Evolutionary conservation across 2,888 invertebrate species (phyloP), one percentile per base, ranked within the genome.

Genomic region (Fragum fragum): DNA sequence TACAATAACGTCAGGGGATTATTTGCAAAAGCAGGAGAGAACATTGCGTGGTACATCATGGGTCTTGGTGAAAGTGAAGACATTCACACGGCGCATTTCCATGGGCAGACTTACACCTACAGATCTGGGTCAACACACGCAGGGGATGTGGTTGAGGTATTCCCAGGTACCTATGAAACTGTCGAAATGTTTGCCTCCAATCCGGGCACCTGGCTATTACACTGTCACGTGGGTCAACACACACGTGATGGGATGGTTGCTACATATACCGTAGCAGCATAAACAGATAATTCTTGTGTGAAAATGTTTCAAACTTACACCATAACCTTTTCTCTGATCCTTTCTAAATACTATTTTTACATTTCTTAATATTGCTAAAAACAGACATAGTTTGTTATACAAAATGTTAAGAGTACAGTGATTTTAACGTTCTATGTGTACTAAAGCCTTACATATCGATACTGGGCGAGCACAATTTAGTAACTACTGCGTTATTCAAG

Each of bases 21-120:
- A 39, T 61, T 71, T 6, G 87, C 89, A 76, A 66, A 71, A 9
- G 63, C 76, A 16, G 85, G 86, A 9, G 88, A 88, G 5, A 81
- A 77, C 21, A 86, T 88, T 9, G 88, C 87, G n/a, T 91, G 90
- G 90, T 89, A 91, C 76, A 66, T 91, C 7, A 57, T 90, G 68
- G 88, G 85, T 0, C 73, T 88, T 9, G 91, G 91, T 1, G 73
- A 78, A 23, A 84, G 75, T 47, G 82, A 83, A 18, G 89, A 87
- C 42, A 82, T 89, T 53, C 89, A 89, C 57, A 87, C 88, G 0
- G 84, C 81, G 1, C 89, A 89, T 52, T 89, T 89, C 61, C 89
- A 89, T 66, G 89, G 88, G 36, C 89, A 89, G 74, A 83, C 86
- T 18, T 84, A 82, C 57, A 77, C 85, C 23, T 85, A 87, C 57